Evolutionary conservation across 1,140 invertebrate genomes (phyloP).

Genomic region (Apis mellifera): DNA sequence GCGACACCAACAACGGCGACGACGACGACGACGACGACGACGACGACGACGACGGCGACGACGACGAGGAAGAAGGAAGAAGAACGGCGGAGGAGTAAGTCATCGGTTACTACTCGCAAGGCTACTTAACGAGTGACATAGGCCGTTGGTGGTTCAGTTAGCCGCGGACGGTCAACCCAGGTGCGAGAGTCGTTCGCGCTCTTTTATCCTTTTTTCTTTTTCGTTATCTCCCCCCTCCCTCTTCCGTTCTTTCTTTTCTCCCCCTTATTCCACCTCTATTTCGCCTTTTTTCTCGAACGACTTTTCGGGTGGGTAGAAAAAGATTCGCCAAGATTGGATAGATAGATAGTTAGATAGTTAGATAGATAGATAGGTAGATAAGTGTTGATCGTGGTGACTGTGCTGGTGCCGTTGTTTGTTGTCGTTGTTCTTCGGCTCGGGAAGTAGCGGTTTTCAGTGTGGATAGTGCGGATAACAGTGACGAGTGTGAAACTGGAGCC

Average conservation of each 20-base stretch:
- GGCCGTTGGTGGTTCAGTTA: constrained; percentile 47
- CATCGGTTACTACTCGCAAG: constrained; percentile 50
- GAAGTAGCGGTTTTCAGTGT: constrained; percentile 50
- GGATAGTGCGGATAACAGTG: constrained; percentile 54
- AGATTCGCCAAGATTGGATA: not conserved
- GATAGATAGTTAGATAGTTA: no score
- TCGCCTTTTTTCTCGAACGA: not conserved
- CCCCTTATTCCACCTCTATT: not conserved
- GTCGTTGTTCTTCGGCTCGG: constrained; percentile 44
- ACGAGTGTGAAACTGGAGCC: constrained; percentile 60
- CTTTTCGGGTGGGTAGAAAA: no score
- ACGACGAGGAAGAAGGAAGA: constrained; percentile 40
- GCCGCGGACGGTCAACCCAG: constrained; percentile 35
- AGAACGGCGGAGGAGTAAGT: constrained; percentile 38
- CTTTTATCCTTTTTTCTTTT: not conserved
- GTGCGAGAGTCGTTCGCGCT: constrained; percentile 20
- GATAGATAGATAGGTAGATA: constrained; percentile 1
- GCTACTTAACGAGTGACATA: constrained; percentile 60
- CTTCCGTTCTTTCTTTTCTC: not conserved
- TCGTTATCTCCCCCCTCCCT: not conserved
- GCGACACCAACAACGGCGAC: constrained; percentile 20
- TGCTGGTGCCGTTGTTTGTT: constrained; percentile 50
- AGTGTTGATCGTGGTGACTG: constrained; percentile 32
- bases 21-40: constrained; percentile 30
- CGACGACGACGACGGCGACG: constrained; percentile 48